Conservation (phyloP, 2,797 vertebrate species). For the Typhlichthys subterraneus region DNA sequence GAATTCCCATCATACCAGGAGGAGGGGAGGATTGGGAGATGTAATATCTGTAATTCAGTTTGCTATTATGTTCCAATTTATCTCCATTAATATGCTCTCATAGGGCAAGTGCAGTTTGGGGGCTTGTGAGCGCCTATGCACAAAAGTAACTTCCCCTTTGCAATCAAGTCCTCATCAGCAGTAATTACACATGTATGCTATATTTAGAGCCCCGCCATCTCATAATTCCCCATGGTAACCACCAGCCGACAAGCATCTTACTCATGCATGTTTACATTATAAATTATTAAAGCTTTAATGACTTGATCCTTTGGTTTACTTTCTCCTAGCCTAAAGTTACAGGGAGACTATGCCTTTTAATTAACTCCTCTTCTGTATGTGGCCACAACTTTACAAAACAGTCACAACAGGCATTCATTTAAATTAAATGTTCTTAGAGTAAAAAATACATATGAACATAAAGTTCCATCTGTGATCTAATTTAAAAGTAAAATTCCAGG, state of each 20-base stretch:
- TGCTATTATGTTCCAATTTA: constrained; percentile 70
- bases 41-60: constrained; percentile 66
- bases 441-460: not conserved
- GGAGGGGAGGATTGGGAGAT: constrained; percentile 49
- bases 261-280: constrained; percentile 62
- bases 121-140: constrained; percentile 34
- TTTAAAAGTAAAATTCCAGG: too few species aligned
- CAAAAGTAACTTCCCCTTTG: constrained; percentile 63
- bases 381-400: not conserved
- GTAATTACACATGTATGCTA: constrained; percentile 74
- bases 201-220: constrained; percentile 73
- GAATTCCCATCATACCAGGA: constrained; percentile 49
- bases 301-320: constrained; percentile 43
- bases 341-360: constrained; percentile 11
- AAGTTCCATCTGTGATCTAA: too few species aligned
- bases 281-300: constrained; percentile 64
- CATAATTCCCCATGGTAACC: constrained; percentile 50
- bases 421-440: not conserved
- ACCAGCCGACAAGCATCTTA: constrained; percentile 51
- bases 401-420: not conserved
- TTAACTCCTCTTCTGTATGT: not conserved
- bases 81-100: constrained; percentile 64
- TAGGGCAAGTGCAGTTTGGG: constrained; percentile 51
- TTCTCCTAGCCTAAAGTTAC: constrained; percentile 34
- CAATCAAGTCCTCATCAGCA: constrained; percentile 79